Percentiles rank a stretch among this genome's conserved stretches.
Evolutionary conservation across 2,888 invertebrate genomes (phyloP).

Genomic region (Coremacera marginata): DNA sequence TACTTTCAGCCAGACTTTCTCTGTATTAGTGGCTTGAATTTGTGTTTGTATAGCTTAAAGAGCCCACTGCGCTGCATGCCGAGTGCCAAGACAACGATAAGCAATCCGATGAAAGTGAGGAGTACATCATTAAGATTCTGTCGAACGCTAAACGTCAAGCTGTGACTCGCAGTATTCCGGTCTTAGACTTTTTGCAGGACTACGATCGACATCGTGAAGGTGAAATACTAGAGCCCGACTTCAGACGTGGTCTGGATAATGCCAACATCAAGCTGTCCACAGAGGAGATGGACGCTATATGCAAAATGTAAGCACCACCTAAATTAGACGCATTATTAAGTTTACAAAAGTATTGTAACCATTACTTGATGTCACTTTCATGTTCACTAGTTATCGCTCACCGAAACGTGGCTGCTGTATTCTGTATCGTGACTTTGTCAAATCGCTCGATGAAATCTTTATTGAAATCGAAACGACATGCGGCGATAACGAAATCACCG

Average conservation of each 20-base stretch:
- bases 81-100: slow-evolving; percentile 68
- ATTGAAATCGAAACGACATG: slow-evolving; percentile 76
- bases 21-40: slow-evolving; percentile 40
- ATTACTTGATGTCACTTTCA: neutral
- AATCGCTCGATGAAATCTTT: slow-evolving; percentile 78
- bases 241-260: slow-evolving; percentile 78
- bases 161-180: slow-evolving; percentile 76
- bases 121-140: slow-evolving; percentile 75
- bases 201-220: slow-evolving; percentile 77
- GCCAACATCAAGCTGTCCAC: slow-evolving; percentile 77
- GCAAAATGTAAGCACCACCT: slow-evolving; percentile 75
- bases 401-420: slow-evolving; percentile 74
- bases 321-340: neutral
- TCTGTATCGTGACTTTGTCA: slow-evolving; percentile 78
- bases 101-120: slow-evolving; percentile 70
- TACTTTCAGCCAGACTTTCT: neutral
- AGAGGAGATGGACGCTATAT: slow-evolving; percentile 78
- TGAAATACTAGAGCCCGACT: slow-evolving; percentile 76
- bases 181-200: slow-evolving; percentile 75
- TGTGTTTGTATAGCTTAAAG: slow-evolving; percentile 3
- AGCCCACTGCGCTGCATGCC: slow-evolving; percentile 54
- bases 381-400: slow-evolving; percentile 73
- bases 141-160: slow-evolving; percentile 81
- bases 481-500: slow-evolving; percentile 76
- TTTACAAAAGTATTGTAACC: neutral